phyloP scores from a whole-genome alignment of 2,888 invertebrate genomes.

The Drosophila flavopinicola region DNA sequence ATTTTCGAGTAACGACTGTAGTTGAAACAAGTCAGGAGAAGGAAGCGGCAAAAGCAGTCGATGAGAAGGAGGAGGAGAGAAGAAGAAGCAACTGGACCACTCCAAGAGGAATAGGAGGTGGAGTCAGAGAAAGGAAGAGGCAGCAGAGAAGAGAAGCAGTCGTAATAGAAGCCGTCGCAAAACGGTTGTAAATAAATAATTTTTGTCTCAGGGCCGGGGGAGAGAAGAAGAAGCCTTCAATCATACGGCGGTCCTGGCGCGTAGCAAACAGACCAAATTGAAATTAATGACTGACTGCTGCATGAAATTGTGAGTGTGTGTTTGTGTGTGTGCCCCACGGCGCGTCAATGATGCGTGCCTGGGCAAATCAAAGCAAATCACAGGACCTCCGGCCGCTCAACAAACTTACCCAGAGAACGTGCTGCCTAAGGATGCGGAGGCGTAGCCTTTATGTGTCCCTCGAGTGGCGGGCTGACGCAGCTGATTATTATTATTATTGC shows the following conservation, averaged over 20 bases:
- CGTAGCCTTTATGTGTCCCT: conserved; percentile 45
- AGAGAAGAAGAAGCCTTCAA: conserved; percentile 37
- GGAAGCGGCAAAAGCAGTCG: neutral
- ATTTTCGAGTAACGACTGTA: neutral
- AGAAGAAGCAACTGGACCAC: neutral
- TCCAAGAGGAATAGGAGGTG: no score
- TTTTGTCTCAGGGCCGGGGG: conserved; percentile 49
- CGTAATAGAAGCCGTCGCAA: neutral
- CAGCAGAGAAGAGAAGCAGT: neutral
- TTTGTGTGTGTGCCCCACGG: conserved; percentile 39
- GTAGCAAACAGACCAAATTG: conserved; percentile 51
- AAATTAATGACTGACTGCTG: conserved; percentile 68
- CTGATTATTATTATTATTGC: conserved; percentile 53
- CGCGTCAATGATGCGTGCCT: conserved; percentile 65
- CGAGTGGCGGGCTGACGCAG: conserved; percentile 37
- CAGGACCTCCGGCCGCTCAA: conserved; percentile 2
- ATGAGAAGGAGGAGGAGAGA: neutral
- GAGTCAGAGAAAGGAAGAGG: neutral
- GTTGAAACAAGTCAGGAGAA: neutral
- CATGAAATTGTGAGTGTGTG: conserved; percentile 2
- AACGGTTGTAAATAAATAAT: conserved; percentile 72
- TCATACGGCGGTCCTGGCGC: conserved; percentile 15
- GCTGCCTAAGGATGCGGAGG: neutral
- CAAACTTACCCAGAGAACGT: conserved; percentile 16
- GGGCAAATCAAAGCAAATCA: conserved; percentile 65